A percentile compares a stretch with the other conserved stretches of the same genome.
phyloP scores from a whole-genome alignment of 2,797 vertebrate species.

The Sebastes cheni region DNA sequence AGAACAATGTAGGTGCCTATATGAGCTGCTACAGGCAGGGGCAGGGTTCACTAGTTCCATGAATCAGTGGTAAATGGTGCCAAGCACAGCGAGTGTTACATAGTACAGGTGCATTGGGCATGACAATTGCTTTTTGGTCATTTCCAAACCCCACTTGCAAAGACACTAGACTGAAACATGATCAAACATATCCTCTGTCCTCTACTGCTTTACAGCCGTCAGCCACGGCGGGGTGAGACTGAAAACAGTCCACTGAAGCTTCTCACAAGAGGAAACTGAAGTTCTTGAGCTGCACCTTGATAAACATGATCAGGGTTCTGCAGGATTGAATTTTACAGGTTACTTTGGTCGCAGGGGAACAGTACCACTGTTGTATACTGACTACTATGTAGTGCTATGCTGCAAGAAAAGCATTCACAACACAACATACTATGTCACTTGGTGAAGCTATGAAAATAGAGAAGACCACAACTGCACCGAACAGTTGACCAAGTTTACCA shows the following conservation, averaged over 20 bases:
- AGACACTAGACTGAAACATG: background rate
- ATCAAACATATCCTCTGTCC: background rate
- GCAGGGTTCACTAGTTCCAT: background rate
- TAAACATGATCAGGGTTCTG: background rate
- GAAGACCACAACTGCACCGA: background rate
- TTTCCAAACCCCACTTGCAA: background rate
- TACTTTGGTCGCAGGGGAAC: background rate
- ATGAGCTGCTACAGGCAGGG: background rate
- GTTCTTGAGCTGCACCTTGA: background rate
- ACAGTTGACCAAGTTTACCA: background rate
- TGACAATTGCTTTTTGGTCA: background rate
- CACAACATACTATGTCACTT: background rate
- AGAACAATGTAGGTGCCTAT: background rate
- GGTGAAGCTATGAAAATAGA: background rate
- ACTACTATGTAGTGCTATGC: background rate
- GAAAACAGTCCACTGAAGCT: background rate
- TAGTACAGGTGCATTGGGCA: background rate
- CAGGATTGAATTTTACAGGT: background rate
- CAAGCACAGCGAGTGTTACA: background rate
- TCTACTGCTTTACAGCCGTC: background rate
- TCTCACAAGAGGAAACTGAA: background rate
- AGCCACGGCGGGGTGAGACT: background rate
- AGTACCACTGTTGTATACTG: background rate
- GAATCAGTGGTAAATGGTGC: background rate
- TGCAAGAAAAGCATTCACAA: background rate